Base-by-base conservation (phyloP, 2,797 vertebrate genomes). In the Rhodeus uyekii region DNA sequence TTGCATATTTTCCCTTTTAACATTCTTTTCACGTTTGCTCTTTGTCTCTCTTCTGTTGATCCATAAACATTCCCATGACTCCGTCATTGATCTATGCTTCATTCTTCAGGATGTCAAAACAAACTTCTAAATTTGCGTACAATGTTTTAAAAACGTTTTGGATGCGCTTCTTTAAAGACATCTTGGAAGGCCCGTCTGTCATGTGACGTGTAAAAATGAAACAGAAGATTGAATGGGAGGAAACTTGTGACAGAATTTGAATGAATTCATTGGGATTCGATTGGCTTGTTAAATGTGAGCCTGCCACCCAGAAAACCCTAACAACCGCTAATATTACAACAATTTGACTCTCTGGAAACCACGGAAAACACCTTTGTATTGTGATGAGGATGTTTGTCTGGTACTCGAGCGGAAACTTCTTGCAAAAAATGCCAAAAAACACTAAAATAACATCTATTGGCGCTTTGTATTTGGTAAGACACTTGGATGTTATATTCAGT, bases 1-100 rank as follows among this genome's bases (percentile, higher is more conserved):
- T 13, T 55, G 3, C 42, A 58, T 46, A 10, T 73, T 55, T 83
- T 55, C 32, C 24, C n/a, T n/a, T 50, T 68, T 73, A 13, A 2
- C 60, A 36, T 50, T 71, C 27, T 78, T 44, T 50, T 71, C 44
- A 18, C 53, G 60, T 80, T 72, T 72, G 27, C 48, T 18, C 48
- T 55, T 34, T 71, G 14, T 48, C 22, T 80, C 64, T 68, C 27
- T 58, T 69, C 48, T 46, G 27, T 36, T 72, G 55, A 72, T 36
- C 53, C 78, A 80, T 71, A 61, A 72, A 72, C 53, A 72, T 71
- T 80, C 29, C 61, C 67, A 61, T 71, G 27, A 48, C 29, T 63
- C 29, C n/a, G 73, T 67, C 38, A 61, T 48, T 72, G 14, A 72
- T 71, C 13, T 46, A 72, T 80, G 38, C 67, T 77, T 77, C 29